Conservation (phyloP, 2,888 invertebrate species). For the Drosophila emarginata region DNA sequence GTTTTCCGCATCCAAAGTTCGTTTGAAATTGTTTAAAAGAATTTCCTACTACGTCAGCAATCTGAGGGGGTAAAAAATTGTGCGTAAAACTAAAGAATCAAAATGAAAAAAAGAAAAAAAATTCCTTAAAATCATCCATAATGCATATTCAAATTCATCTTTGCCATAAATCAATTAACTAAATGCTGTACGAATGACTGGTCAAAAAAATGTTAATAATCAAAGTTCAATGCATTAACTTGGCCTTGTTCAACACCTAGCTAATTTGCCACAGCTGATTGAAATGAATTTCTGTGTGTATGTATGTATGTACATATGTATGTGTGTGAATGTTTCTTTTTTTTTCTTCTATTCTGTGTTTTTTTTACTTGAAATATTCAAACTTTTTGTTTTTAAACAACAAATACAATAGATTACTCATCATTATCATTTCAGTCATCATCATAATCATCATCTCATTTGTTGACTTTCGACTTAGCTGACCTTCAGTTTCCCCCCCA, state of each 20-base stretch:
- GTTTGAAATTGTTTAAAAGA: neutral
- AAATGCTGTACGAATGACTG: slow-evolving; percentile 53
- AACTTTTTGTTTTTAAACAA: neutral
- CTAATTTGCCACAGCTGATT: slow-evolving; percentile 44
- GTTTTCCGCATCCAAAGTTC: neutral
- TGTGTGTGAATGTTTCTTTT: too few species aligned
- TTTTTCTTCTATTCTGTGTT: slow-evolving; percentile 12
- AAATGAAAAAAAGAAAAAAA: neutral
- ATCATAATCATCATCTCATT: neutral
- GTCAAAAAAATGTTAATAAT: slow-evolving; percentile 44
- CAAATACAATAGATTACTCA: slow-evolving; percentile 6
- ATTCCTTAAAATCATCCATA: neutral
- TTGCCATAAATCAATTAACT: slow-evolving; percentile 53
- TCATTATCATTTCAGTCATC: neutral
- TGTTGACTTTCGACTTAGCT: slow-evolving; percentile 8
- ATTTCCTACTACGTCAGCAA: slow-evolving; percentile 1
- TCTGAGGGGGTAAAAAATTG: neutral
- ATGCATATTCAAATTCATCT: slow-evolving; percentile 43
- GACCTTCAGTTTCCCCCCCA: neutral
- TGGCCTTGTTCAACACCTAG: slow-evolving; percentile 53
- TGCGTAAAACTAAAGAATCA: neutral
- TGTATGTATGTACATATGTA: too few species aligned
- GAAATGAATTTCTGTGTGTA: slow-evolving; percentile 4
- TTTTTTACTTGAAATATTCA: neutral
- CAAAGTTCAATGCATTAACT: slow-evolving; percentile 62